Evolutionary conservation across 2,113 vertebrate species (phyloP).

Genomic region (Lipotes vexillifer): DNA sequence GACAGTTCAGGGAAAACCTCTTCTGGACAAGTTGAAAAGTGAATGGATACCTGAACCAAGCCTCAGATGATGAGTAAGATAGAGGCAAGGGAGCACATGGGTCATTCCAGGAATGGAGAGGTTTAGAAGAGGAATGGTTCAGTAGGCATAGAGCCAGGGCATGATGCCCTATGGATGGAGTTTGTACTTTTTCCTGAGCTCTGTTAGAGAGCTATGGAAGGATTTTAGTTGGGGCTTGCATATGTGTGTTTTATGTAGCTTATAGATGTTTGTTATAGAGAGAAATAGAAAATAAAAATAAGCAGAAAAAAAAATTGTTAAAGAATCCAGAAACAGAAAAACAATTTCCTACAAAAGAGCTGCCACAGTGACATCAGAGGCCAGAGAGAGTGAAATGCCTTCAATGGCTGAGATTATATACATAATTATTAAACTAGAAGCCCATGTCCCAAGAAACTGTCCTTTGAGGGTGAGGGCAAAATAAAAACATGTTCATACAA

Average conservation of each 20-base stretch:
- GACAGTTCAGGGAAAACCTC: background rate
- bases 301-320: too few relatives aligned
- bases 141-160: background rate
- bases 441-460: background rate
- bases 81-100: too few relatives aligned
- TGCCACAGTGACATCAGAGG: rapidly evolving
- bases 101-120: background rate
- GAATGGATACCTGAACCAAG: background rate
- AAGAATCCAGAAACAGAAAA: background rate
- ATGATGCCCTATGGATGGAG: background rate
- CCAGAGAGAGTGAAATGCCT: background rate
- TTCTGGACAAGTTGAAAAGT: background rate
- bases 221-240: background rate
- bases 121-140: background rate
- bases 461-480: background rate
- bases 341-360: background rate
- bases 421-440: rapidly evolving
- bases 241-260: background rate
- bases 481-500: background rate
- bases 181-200: background rate
- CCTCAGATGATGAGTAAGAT: background rate
- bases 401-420: rapidly evolving
- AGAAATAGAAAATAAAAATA: too few relatives aligned
- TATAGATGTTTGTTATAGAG: too few relatives aligned
- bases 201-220: background rate